These are phyloP conservation scores for Pyralis farinalis DNA, from an alignment of 2,888 invertebrate species.

Conservation along the genomic window DNA sequence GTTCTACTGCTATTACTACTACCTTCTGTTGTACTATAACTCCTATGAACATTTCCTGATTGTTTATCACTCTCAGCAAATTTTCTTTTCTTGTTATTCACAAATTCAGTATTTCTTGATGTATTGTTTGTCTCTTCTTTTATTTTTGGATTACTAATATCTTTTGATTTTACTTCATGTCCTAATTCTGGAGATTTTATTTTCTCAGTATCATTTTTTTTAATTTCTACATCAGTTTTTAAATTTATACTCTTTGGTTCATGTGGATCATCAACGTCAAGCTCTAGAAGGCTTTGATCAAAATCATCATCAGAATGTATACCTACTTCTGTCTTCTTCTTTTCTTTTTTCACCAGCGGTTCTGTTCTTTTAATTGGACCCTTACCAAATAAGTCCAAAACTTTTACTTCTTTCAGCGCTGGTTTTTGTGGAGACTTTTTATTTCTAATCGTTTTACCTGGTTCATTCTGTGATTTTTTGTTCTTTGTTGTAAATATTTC, in stretches of 20 bases:
- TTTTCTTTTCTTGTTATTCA: no score
- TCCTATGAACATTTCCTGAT: no score
- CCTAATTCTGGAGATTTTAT: constrained; percentile 8
- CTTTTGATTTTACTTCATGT: constrained; percentile 1
- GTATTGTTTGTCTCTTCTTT: not conserved
- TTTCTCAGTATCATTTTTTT: constrained; percentile 8
- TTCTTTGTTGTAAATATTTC: constrained; percentile 39
- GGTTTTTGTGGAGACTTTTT: constrained; percentile 32
- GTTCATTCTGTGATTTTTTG: constrained; percentile 27
- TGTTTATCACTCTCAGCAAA: no score
- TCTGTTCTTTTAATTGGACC: constrained; percentile 82
- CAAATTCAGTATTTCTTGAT: no score
- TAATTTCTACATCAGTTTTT: constrained; percentile 9
- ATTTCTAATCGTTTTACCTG: constrained; percentile 32
- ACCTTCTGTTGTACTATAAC: constrained; percentile 2
- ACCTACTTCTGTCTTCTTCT: constrained; percentile 68
- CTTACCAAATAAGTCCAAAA: constrained; percentile 82
- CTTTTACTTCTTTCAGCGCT: constrained; percentile 58
- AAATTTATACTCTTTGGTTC: constrained; percentile 11
- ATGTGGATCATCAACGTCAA: constrained; percentile 76
- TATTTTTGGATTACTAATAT: constrained; percentile 6
- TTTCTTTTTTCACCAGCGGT: constrained; percentile 62
- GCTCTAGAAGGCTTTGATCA: constrained; percentile 83
- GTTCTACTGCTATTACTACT: constrained; percentile 11
- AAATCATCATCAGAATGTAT: constrained; percentile 87